Percentiles rank a stretch among this genome's conserved stretches.
These are phyloP conservation scores for Labrus mixtus DNA, from an alignment of 2,113 vertebrate genomes.

Conservation along the genomic window DNA sequence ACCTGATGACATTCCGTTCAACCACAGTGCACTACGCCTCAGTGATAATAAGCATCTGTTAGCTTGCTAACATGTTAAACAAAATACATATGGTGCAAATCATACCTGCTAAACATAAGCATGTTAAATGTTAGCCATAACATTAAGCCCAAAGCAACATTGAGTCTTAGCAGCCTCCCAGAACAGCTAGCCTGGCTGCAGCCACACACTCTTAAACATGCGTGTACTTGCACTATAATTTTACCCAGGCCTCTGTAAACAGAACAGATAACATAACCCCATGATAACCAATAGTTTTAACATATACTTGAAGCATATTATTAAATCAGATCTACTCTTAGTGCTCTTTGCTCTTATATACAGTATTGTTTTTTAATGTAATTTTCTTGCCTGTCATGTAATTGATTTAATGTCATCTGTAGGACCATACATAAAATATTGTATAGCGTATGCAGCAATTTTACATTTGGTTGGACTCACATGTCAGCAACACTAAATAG, in stretches of 20 bases:
- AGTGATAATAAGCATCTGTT: background rate
- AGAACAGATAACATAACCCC: background rate
- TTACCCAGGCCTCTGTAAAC: background rate
- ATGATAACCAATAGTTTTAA: background rate
- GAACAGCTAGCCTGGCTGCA: too few relatives aligned
- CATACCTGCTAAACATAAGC: background rate
- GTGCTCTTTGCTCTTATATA: background rate
- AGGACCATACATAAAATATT: background rate
- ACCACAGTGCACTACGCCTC: background rate
- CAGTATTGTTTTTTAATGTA: background rate
- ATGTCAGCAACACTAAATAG: background rate
- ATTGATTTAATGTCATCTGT: background rate
- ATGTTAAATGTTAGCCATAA: background rate
- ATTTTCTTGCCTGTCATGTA: background rate
- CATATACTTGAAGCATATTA: background rate
- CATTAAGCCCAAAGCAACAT: background rate
- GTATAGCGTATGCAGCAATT: background rate
- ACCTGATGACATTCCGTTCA: background rate
- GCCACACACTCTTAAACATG: background rate
- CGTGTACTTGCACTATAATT: background rate
- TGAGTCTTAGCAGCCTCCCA: background rate
- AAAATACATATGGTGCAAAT: background rate
- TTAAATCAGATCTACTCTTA: too few relatives aligned
- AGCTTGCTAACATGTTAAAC: background rate
- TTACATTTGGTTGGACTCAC: background rate